Conservation (phyloP, 1,140 invertebrate species). For the Papilio glaucus region DNA sequence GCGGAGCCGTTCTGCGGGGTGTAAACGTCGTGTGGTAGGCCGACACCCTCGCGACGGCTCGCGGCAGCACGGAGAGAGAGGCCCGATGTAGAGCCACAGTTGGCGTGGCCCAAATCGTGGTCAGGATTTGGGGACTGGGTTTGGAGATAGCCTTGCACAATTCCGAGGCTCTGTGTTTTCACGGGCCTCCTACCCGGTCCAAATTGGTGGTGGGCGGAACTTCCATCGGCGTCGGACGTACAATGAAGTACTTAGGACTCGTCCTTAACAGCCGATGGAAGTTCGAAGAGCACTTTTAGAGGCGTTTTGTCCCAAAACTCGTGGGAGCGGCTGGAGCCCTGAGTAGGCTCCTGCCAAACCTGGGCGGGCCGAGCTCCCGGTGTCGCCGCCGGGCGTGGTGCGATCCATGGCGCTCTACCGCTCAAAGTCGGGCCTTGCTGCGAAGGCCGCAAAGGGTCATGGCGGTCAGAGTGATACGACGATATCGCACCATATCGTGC, state of each 20-base stretch:
- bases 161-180: slow-evolving; percentile 39
- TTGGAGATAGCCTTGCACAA: slow-evolving; percentile 37
- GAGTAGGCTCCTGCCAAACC: slow-evolving; percentile 35
- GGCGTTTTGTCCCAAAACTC: slow-evolving; percentile 31
- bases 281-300: too few relatives aligned
- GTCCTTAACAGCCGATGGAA: too few relatives aligned
- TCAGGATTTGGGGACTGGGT: slow-evolving; percentile 19
- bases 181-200: slow-evolving; percentile 3
- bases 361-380: background rate
- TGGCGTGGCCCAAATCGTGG: background rate
- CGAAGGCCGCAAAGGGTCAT: too few relatives aligned
- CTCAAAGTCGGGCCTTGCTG: slow-evolving; percentile 22
- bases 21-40: too few relatives aligned
- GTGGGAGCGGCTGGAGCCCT: slow-evolving; percentile 23
- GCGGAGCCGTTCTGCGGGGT: too few relatives aligned
- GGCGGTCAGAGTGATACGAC: slow-evolving; percentile 15
- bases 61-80: too few relatives aligned
- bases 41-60: too few relatives aligned
- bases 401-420: too few relatives aligned
- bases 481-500: slow-evolving; percentile 36
- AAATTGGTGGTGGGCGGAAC: slow-evolving; percentile 40
- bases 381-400: slow-evolving; percentile 35
- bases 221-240: too few relatives aligned
- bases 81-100: background rate
- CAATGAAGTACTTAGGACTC: too few relatives aligned